phyloP scores from a whole-genome alignment of 2,888 invertebrate genomes.

The Drosophila birchii region DNA sequence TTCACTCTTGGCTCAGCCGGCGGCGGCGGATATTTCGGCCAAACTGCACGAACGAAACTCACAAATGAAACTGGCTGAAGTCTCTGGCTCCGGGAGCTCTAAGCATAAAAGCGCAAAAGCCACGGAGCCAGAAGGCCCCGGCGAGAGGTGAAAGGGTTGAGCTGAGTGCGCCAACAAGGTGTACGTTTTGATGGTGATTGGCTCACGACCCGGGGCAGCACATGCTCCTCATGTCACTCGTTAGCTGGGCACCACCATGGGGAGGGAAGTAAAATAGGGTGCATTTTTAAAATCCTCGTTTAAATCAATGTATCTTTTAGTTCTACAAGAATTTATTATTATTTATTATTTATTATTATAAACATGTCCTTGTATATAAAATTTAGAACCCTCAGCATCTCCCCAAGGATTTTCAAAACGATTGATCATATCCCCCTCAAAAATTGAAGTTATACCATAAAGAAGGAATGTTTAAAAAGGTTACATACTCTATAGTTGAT shows the following conservation, averaged over 20 bases:
- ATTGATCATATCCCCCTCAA: too few relatives aligned
- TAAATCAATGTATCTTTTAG: too few relatives aligned
- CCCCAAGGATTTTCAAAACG: too few relatives aligned
- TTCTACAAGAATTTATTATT: too few relatives aligned
- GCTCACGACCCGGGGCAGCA: conserved; percentile 36
- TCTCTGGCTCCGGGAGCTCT: conserved; percentile 39
- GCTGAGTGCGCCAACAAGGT: conserved; percentile 52
- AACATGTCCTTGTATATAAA: too few relatives aligned
- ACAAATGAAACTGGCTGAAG: conserved; percentile 67
- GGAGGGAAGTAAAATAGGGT: not conserved
- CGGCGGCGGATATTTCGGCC: conserved; percentile 35
- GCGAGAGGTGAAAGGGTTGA: conserved; percentile 37
- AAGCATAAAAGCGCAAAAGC: conserved; percentile 75
- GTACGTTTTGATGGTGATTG: conserved; percentile 65
- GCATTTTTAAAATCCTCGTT: too few relatives aligned
- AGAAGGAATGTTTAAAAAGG: too few relatives aligned
- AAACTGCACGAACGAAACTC: conserved; percentile 75
- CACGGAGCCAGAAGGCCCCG: conserved; percentile 2
- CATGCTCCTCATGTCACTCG: conserved; percentile 26
- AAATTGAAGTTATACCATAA: too few relatives aligned
- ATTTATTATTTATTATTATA: too few relatives aligned
- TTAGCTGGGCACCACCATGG: conserved; percentile 19
- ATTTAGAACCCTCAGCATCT: too few relatives aligned
- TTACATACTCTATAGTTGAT: too few relatives aligned
- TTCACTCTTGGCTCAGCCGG: conserved; percentile 30